Evolutionary conservation across 2,888 invertebrate genomes (phyloP).

Genomic region (Choreutis nemorana): DNA sequence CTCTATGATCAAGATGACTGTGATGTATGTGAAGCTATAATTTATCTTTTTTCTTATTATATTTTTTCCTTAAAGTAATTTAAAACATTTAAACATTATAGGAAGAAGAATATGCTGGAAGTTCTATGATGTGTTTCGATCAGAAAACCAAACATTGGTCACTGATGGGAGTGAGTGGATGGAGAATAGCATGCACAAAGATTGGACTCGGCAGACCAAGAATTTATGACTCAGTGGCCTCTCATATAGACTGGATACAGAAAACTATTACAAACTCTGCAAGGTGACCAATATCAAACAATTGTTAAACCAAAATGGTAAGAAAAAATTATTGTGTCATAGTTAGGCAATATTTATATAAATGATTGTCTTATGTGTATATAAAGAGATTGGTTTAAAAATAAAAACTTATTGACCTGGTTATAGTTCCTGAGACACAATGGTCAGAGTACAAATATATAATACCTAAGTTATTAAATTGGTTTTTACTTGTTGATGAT

Average conservation of each 20-base stretch:
- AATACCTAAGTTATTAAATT: too few species aligned
- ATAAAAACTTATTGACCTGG: too few species aligned
- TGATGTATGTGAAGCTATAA: conserved; percentile 70
- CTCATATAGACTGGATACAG: conserved; percentile 86
- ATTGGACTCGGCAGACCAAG: conserved; percentile 80
- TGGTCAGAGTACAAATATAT: too few species aligned
- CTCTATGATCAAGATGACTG: conserved; percentile 83
- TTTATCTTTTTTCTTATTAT: background rate
- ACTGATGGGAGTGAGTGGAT: conserved; percentile 80
- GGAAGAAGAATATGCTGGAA: conserved; percentile 90
- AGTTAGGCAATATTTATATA: too few species aligned
- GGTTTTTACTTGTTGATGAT: too few species aligned
- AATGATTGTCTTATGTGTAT: too few species aligned
- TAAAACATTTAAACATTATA: conserved; percentile 24
- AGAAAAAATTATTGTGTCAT: too few species aligned
- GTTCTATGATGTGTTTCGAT: conserved; percentile 83
- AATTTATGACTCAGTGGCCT: conserved; percentile 82
- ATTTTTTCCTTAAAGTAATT: background rate
- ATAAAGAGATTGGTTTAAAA: too few species aligned
- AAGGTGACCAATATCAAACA: conserved; percentile 32
- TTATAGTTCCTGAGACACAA: too few species aligned
- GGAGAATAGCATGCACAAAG: conserved; percentile 86
- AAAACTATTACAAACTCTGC: conserved; percentile 71
- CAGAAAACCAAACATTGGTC: conserved; percentile 79
- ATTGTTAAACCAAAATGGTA: too few species aligned